Evolutionary conservation across 2,113 vertebrate species (phyloP).

Genomic region (Colaptes auratus): DNA sequence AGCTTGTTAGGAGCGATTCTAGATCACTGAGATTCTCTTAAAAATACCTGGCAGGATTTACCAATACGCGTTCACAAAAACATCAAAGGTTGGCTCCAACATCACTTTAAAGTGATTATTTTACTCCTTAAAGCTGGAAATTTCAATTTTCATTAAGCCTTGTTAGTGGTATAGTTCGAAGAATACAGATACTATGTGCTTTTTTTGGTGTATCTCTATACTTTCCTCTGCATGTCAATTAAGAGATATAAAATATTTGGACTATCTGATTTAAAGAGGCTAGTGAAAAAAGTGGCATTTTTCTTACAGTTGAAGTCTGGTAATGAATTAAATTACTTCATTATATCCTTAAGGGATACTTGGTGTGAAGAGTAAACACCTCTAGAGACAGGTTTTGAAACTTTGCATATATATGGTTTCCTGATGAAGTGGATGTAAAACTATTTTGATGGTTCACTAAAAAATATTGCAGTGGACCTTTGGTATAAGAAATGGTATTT

Average conservation of each 20-base stretch:
- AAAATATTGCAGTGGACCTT: no score
- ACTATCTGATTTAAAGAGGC: neutral
- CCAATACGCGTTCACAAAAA: neutral
- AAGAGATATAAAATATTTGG: neutral
- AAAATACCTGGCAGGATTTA: conserved; percentile 38
- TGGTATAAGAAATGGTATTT: no score
- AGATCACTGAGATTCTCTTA: conserved; percentile 25
- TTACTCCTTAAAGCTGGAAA: neutral
- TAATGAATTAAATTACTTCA: neutral
- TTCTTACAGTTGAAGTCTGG: neutral
- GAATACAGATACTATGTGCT: neutral
- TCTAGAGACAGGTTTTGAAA: no score
- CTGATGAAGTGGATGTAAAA: no score
- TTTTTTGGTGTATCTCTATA: neutral
- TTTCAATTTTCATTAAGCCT: neutral
- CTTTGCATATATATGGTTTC: no score
- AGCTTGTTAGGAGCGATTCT: conserved; percentile 25
- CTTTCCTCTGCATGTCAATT: neutral
- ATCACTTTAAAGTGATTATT: neutral
- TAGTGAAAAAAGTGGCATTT: neutral
- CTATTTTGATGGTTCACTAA: no score
- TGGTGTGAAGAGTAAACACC: neutral
- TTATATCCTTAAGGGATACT: neutral
- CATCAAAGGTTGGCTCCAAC: neutral
- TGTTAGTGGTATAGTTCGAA: neutral